Percentiles rank a stretch among this genome's conserved stretches.
phyloP scores from a whole-genome alignment of 2,888 invertebrate genomes.

The Notocelia uddmanniana region DNA sequence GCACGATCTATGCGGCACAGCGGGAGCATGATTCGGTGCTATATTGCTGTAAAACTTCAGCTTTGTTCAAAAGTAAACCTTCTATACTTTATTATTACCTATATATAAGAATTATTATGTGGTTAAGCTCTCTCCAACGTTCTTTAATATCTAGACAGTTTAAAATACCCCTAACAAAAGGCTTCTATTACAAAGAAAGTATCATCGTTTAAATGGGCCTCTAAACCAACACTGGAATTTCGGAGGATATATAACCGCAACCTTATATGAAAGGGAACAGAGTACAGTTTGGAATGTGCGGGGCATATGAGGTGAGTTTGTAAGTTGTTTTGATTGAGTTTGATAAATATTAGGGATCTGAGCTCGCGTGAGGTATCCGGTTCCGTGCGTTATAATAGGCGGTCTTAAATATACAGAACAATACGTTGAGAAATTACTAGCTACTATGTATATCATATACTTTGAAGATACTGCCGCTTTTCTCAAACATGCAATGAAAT shows the following conservation, averaged over 20 bases:
- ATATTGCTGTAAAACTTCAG: too few relatives aligned
- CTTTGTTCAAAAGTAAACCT: neutral
- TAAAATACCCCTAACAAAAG: conserved; percentile 1
- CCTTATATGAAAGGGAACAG: neutral
- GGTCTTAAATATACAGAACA: neutral
- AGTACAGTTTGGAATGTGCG: neutral
- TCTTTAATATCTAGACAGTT: neutral
- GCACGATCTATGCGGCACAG: too few relatives aligned
- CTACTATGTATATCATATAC: too few relatives aligned
- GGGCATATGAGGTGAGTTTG: neutral
- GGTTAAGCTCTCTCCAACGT: neutral
- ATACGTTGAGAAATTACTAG: too few relatives aligned
- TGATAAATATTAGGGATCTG: neutral
- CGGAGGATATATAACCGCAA: neutral
- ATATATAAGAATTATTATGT: too few relatives aligned
- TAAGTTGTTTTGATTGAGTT: neutral
- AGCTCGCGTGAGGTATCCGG: neutral
- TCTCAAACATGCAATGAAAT: too few relatives aligned
- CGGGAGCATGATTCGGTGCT: too few relatives aligned
- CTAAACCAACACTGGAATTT: neutral
- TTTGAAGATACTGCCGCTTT: too few relatives aligned
- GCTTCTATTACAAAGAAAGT: conserved; percentile 1
- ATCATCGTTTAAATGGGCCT: neutral
- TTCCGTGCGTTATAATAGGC: neutral
- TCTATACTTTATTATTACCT: too few relatives aligned